Percentiles rank a stretch among this genome's conserved stretches.
Conservation (phyloP, 2,797 vertebrate genomes). For the Tachyglossus aculeatus region DNA sequence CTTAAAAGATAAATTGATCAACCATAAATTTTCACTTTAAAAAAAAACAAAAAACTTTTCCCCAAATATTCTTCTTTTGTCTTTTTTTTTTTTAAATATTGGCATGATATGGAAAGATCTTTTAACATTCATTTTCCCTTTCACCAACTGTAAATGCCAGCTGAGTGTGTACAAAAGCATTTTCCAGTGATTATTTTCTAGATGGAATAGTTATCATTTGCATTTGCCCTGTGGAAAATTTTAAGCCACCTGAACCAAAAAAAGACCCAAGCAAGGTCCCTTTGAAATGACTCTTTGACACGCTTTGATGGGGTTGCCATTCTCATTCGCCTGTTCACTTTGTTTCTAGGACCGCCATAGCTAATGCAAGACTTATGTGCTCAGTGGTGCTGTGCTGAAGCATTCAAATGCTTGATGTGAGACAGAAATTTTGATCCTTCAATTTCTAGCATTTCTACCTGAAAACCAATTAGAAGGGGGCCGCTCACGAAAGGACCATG, state of each 20-base stretch:
- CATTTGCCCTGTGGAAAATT: slow-evolving; percentile 50
- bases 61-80: background rate
- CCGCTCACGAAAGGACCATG: slow-evolving; percentile 47
- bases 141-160: slow-evolving; percentile 22
- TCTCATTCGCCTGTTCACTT: slow-evolving; percentile 27
- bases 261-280: slow-evolving; percentile 33
- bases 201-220: slow-evolving; percentile 26
- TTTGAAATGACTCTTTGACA: slow-evolving; percentile 45
- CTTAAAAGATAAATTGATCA: too few relatives aligned
- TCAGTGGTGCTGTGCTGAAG: slow-evolving; percentile 11
- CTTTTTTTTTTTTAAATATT: slow-evolving; percentile 36
- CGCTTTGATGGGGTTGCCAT: slow-evolving; percentile 16
- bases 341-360: slow-evolving; percentile 36
- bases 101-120: too few relatives aligned
- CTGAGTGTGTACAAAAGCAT: slow-evolving; percentile 14
- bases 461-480: slow-evolving; percentile 54
- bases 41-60: too few relatives aligned
- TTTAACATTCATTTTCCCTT: background rate
- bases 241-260: slow-evolving; percentile 65
- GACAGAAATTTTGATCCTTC: slow-evolving; percentile 44
- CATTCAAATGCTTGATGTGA: slow-evolving; percentile 40
- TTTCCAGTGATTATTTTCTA: slow-evolving; percentile 37
- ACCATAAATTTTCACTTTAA: too few relatives aligned
- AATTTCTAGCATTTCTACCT: slow-evolving; percentile 38
- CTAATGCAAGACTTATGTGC: slow-evolving; percentile 51